phyloP scores from a whole-genome alignment of 2,888 invertebrate genomes.

The Drosophila nigritarsus region DNA sequence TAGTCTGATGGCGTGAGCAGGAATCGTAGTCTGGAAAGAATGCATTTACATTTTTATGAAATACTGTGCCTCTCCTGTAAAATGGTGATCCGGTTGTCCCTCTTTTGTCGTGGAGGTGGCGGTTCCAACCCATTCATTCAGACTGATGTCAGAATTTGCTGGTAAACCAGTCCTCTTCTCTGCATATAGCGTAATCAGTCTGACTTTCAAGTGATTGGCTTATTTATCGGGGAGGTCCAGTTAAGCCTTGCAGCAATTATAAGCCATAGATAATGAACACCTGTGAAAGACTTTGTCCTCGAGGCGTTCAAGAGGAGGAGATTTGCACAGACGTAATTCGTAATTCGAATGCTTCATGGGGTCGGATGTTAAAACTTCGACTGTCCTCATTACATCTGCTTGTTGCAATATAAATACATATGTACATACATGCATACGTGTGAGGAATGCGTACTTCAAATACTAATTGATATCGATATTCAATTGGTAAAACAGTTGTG shows the following conservation, averaged over 20 bases:
- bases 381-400: background rate
- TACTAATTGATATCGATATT: constrained; percentile 7
- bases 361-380: background rate
- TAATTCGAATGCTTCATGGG: background rate
- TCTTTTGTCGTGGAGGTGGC: background rate
- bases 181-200: background rate
- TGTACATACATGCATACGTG: background rate
- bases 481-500: constrained; percentile 24
- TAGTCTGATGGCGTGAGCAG: background rate
- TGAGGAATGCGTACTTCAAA: background rate
- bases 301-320: background rate
- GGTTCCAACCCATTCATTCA: background rate
- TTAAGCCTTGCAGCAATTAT: background rate
- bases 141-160: background rate
- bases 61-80: background rate
- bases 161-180: background rate
- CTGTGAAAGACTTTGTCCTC: background rate
- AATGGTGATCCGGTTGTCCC: background rate
- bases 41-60: background rate
- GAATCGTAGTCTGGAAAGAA: background rate
- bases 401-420: background rate
- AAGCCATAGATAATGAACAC: background rate
- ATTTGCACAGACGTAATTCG: background rate
- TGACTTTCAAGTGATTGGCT: background rate
- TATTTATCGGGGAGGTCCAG: background rate